phyloP scores from a whole-genome alignment of 2,888 invertebrate genomes.

The Aleiodes leptofemur region DNA sequence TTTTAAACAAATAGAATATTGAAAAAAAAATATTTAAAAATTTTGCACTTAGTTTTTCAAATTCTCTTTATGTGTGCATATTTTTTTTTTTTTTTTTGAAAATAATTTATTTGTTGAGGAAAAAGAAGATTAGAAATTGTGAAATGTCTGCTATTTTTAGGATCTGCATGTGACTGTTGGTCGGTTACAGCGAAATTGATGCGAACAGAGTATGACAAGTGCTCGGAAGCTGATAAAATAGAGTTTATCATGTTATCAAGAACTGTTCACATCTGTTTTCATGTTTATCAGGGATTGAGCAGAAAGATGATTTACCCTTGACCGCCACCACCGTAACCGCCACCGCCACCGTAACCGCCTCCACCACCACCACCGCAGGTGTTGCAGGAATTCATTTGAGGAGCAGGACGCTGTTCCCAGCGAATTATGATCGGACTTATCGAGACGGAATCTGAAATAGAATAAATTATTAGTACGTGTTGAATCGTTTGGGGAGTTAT shows the following conservation, averaged over 20 bases:
- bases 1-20: no score
- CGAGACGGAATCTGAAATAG: no score
- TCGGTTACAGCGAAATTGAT: not conserved
- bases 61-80: no score
- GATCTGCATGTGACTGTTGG: not conserved
- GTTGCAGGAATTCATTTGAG: constrained; percentile 14
- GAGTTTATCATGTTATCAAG: not conserved
- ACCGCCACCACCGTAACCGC: constrained; percentile 47
- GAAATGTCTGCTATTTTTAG: no score
- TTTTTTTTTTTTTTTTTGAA: no score
- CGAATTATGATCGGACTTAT: no score
- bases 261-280: not conserved
- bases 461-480: no score
- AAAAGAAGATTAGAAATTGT: no score
- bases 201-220: not conserved
- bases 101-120: no score
- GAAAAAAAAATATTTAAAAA: no score
- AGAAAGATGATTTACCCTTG: constrained; percentile 5
- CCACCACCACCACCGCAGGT: constrained; percentile 43
- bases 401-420: not conserved
- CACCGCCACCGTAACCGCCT: constrained; percentile 38
- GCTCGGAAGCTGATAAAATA: not conserved
- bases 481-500: no score
- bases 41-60: no score
- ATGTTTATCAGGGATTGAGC: not conserved